Evolutionary conservation across 2,888 invertebrate species (phyloP).

Genomic region (Xylota sylvarum): DNA sequence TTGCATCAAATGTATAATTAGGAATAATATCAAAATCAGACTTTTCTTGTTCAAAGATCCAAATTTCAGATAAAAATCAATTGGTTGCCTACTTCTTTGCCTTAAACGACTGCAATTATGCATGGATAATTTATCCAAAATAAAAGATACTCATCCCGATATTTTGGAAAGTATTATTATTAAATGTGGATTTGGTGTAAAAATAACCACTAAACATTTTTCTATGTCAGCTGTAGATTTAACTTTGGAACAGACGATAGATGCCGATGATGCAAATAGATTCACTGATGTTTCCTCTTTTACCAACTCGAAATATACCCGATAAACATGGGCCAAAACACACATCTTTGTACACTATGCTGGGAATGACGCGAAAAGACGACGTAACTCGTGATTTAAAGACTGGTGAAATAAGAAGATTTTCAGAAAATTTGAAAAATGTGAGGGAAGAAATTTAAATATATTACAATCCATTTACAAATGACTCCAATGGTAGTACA

Average conservation of each 20-base stretch:
- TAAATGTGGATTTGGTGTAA: conserved; percentile 27
- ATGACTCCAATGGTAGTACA: background rate
- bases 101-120: conserved; percentile 26
- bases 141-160: too few relatives aligned
- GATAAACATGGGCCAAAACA: conserved; percentile 21
- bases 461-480: conserved; percentile 5
- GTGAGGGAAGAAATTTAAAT: background rate
- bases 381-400: conserved; percentile 11
- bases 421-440: conserved; percentile 10
- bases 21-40: too few relatives aligned
- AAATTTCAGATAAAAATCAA: background rate
- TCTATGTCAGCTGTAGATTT: conserved; percentile 6
- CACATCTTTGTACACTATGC: conserved; percentile 6
- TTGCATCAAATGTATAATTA: too few relatives aligned
- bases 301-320: conserved; percentile 15
- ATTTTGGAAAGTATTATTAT: too few relatives aligned
- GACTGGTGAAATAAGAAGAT: conserved; percentile 10
- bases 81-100: conserved; percentile 25
- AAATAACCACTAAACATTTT: conserved; percentile 27
- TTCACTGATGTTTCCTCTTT: conserved; percentile 13
- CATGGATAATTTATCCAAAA: conserved; percentile 9
- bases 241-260: background rate
- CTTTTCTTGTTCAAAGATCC: too few relatives aligned
- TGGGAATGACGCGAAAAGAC: conserved; percentile 10
- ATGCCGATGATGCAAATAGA: background rate